Percentiles rank a stretch among this genome's conserved stretches.
phyloP scores from a whole-genome alignment of 2,888 invertebrate species.

The Anthrax anthrax region DNA sequence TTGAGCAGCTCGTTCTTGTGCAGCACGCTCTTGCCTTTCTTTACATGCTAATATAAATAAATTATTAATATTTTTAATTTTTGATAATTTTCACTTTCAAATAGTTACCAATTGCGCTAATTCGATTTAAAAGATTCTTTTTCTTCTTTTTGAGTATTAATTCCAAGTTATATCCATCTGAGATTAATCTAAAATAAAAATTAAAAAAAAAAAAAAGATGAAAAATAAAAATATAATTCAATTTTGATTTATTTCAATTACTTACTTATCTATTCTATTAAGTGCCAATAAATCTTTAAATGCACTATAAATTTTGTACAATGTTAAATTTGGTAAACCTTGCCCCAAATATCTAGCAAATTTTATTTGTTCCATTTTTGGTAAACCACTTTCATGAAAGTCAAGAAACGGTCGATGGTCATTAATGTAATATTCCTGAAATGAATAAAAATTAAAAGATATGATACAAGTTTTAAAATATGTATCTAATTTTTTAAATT shows the following conservation, averaged over 20 bases:
- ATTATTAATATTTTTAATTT: background rate
- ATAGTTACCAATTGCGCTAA: slow-evolving; percentile 27
- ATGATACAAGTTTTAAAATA: too few species aligned
- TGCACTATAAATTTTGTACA: slow-evolving; percentile 32
- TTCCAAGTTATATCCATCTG: slow-evolving; percentile 30
- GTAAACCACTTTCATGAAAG: slow-evolving; percentile 34
- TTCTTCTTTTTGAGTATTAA: slow-evolving; percentile 30
- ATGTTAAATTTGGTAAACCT: slow-evolving; percentile 32
- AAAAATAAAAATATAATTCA: background rate
- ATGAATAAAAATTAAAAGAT: slow-evolving; percentile 1
- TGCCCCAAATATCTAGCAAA: slow-evolving; percentile 35
- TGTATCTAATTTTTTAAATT: too few species aligned
- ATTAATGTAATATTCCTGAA: slow-evolving; percentile 32
- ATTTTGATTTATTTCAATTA: too few species aligned
- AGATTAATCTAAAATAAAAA: slow-evolving; percentile 18
- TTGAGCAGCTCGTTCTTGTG: slow-evolving; percentile 1
- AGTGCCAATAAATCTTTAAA: slow-evolving; percentile 30
- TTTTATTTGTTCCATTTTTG: slow-evolving; percentile 33
- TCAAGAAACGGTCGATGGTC: slow-evolving; percentile 36
- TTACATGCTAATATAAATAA: slow-evolving; percentile 18
- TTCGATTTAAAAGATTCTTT: slow-evolving; percentile 29
- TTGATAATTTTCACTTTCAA: too few species aligned
- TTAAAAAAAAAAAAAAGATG: background rate
- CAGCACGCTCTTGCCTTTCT: slow-evolving; percentile 17
- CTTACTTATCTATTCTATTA: slow-evolving; percentile 30